Evolutionary conservation across 2,888 invertebrate species (phyloP).

Genomic region (Mactromeris polynyma): DNA sequence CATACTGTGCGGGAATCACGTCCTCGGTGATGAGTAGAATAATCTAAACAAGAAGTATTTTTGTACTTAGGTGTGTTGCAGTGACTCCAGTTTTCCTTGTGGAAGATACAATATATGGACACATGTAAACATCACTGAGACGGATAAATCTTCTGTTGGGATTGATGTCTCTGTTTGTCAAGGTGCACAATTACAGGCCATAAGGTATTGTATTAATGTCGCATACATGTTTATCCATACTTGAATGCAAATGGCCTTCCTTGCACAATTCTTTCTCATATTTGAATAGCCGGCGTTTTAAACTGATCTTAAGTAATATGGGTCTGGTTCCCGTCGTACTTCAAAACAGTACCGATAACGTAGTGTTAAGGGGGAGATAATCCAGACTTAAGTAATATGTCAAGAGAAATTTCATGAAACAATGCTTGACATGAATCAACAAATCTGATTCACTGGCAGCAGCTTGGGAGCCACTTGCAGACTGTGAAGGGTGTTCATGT

Average conservation of each 20-base stretch:
- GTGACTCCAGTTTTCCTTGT: background rate
- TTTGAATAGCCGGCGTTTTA: background rate
- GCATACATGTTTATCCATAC: background rate
- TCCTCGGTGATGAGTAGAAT: no score
- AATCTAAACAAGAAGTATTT: background rate
- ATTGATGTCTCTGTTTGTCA: slow-evolving; percentile 32
- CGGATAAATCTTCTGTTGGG: background rate
- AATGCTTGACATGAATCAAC: no score
- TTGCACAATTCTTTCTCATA: background rate
- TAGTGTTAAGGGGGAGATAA: no score
- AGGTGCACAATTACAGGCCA: background rate
- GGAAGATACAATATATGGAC: background rate
- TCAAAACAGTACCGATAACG: background rate
- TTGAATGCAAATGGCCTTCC: background rate
- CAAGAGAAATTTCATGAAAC: no score
- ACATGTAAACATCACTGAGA: background rate
- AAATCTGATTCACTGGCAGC: no score
- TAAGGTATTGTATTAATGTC: background rate
- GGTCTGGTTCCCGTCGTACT: background rate
- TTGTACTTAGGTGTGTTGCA: slow-evolving; percentile 27
- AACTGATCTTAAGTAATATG: background rate
- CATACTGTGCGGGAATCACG: no score
- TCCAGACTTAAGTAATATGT: no score
- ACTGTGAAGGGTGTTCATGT: no score
- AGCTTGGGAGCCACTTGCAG: no score